Evolutionary conservation across 2,888 invertebrate genomes (phyloP), one percentile per base, ranked within the genome.

Genomic region (Drosophila nr. medialis): DNA sequence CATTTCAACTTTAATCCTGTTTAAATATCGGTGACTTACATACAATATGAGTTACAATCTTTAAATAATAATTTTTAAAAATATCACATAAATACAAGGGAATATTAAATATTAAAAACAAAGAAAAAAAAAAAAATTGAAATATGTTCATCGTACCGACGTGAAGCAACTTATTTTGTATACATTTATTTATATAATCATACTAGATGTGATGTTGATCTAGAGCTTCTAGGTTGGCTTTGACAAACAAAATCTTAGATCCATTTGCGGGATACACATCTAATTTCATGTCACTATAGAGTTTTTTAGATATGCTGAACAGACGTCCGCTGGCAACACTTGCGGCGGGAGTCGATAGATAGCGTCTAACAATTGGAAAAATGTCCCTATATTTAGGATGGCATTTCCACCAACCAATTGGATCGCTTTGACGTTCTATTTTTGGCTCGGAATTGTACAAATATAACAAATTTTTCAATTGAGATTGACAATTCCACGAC

Each of bases 381-480:
- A 83, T 29, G 0, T 63, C 34, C 13, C 34, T 77, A 30, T 78
- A 86, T 49, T 83, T 86, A 0, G 63, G 58, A 63, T 83, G 83
- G 2, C 70, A 62, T 64, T 72, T 68, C 83, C 83, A 83, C 83
- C 86, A 83, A 10, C 38, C 32, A 34, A 83, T 40, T 2, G 83
- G 86, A 61, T 83, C 73, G n/a, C 54, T 53, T 21, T 81, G 81
- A 1, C 83, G 78, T 5, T 86, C 86, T 3, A 86, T 70, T 58
- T 84, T 63, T 0, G 79, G 69, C 29, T 83, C 83, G 0, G 83
- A 86, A 42, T 86, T 83, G 45, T 83, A 83, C 29, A 83, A 48
- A 48, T 86, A 86, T 6, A 83, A 30, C 0, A 86, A 64, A 42
- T 83, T 83, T 48, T 78, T 83, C 0, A 77, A 24, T 34, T 86